phyloP scores from a whole-genome alignment of 2,797 vertebrate genomes.

The Smutsia temminckii region DNA sequence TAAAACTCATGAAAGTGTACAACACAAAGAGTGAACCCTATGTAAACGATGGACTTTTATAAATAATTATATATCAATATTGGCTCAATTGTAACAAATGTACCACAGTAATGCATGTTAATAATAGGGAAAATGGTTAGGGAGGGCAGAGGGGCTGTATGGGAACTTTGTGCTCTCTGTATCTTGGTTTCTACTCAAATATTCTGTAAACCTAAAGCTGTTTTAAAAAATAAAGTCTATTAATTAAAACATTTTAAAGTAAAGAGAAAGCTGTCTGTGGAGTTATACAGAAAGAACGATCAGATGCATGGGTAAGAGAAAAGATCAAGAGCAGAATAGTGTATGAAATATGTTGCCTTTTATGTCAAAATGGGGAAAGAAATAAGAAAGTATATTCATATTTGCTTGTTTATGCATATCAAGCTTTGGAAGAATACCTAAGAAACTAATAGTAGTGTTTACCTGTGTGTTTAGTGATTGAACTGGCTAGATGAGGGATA shows the following conservation, averaged over 20 bases:
- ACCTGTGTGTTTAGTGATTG: not conserved
- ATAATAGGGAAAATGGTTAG: not conserved
- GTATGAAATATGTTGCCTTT: not conserved
- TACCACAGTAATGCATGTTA: not conserved
- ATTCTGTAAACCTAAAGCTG: not conserved
- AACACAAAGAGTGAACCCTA: not conserved
- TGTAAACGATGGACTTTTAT: not conserved
- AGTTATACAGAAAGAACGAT: not conserved
- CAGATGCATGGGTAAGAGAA: not conserved
- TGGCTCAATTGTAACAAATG: not conserved
- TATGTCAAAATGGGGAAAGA: not conserved
- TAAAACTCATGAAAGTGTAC: not conserved
- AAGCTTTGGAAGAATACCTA: not conserved
- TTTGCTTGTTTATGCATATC: not conserved
- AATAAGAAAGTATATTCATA: not conserved
- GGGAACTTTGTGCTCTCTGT: not conserved
- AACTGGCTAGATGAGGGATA: not conserved
- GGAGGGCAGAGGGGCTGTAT: too few relatives aligned
- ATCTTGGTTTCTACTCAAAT: not conserved
- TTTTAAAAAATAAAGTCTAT: not conserved
- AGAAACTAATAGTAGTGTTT: not conserved
- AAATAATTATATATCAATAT: not conserved
- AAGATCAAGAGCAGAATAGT: not conserved
- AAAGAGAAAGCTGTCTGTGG: not conserved
- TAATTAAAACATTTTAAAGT: not conserved